Evolutionary conservation across 2,888 invertebrate species (phyloP).

Genomic region (Cephus pulcher): DNA sequence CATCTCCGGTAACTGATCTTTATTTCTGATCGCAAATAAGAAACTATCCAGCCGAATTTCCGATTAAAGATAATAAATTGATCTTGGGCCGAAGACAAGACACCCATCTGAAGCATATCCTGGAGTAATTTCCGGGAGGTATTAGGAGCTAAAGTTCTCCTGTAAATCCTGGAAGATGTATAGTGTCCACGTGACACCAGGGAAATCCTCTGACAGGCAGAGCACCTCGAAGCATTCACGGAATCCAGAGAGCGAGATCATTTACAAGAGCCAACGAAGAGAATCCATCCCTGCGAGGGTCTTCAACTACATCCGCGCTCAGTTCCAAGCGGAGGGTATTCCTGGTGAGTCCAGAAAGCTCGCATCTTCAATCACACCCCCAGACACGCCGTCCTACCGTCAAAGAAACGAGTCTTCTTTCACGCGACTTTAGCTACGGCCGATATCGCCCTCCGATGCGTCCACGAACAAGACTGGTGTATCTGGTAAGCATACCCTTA

Average conservation of each 20-base stretch:
- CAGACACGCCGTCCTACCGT: not conserved
- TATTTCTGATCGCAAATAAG: not conserved
- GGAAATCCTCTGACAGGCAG: slow-evolving; percentile 45
- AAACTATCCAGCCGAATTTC: not conserved
- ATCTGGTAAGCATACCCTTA: not conserved
- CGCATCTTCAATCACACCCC: not conserved
- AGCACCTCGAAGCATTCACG: slow-evolving; percentile 35
- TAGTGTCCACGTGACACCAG: slow-evolving; percentile 56
- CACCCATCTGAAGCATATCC: not conserved
- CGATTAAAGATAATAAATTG: not conserved
- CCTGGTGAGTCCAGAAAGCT: slow-evolving; percentile 42
- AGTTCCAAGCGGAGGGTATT: slow-evolving; percentile 47
- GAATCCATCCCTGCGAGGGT: slow-evolving; percentile 56
- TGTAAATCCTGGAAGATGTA: slow-evolving; percentile 46
- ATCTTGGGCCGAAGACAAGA: not conserved
- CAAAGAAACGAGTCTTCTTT: not conserved
- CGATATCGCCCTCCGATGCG: not conserved
- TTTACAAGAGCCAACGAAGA: slow-evolving; percentile 46
- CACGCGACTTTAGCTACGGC: not conserved
- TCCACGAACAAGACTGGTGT: not conserved
- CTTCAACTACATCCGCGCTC: slow-evolving; percentile 54
- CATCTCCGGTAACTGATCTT: not conserved
- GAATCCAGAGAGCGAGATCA: slow-evolving; percentile 46
- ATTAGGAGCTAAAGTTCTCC: not conserved
- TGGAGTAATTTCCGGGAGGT: not conserved